Conservation (phyloP, 1,140 invertebrate genomes). For the Aricia agestis region DNA sequence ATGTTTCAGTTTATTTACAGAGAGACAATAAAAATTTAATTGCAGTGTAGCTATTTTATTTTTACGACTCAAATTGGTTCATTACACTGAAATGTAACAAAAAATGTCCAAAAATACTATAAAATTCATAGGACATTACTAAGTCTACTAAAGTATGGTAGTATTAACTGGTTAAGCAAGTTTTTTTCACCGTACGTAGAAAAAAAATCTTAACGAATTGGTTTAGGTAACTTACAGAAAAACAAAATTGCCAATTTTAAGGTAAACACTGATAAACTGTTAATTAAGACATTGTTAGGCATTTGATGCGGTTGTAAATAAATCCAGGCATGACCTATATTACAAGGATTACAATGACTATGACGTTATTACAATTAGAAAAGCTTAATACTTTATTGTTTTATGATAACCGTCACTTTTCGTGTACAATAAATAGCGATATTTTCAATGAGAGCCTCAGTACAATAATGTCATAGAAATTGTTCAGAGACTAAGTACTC, state of each 20-base stretch:
- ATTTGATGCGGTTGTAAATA: background rate
- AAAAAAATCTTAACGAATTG: background rate
- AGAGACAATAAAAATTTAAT: background rate
- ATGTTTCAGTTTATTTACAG: background rate
- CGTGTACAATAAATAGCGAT: background rate
- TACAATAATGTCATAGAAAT: background rate
- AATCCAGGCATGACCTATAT: background rate
- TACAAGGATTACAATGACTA: background rate
- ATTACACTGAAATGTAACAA: background rate
- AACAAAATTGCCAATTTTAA: background rate
- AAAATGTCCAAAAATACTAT: background rate
- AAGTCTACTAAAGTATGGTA: background rate
- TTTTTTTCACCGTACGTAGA: background rate
- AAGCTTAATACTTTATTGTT: background rate
- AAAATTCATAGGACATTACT: background rate
- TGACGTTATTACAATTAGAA: constrained; percentile 1
- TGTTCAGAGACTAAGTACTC: background rate
- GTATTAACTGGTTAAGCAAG: background rate
- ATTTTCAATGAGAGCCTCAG: background rate
- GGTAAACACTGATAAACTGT: background rate
- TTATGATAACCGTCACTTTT: background rate
- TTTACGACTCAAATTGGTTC: background rate
- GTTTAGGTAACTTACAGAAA: background rate
- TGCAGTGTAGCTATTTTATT: background rate
- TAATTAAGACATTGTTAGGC: background rate